Evolutionary conservation across 2,113 vertebrate species (phyloP).

Genomic region (Bujurquina vittata): DNA sequence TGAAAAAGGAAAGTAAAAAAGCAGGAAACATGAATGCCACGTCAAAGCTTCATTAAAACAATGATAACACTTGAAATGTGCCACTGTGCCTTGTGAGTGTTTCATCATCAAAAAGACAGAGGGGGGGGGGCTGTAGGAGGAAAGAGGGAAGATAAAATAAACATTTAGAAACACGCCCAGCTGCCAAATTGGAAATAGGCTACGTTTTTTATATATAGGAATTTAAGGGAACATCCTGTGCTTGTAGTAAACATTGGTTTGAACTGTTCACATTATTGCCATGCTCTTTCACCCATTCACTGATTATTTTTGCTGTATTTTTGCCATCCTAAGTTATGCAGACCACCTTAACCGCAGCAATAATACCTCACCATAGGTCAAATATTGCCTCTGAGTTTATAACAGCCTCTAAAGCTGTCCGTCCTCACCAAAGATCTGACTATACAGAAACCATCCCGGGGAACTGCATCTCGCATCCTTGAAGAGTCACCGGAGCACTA

Average conservation of each 20-base stretch:
- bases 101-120: conserved; percentile 66
- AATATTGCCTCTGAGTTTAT: conserved; percentile 29
- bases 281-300: conserved; percentile 8
- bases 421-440: conserved; percentile 19
- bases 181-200: conserved; percentile 4
- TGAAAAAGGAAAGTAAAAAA: conserved; percentile 56
- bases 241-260: background rate
- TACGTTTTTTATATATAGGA: background rate
- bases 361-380: conserved; percentile 45
- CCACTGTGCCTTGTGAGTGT: conserved; percentile 46
- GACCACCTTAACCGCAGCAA: conserved; percentile 48
- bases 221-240: background rate
- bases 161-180: conserved; percentile 4
- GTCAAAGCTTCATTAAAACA: conserved; percentile 70
- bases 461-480: conserved; percentile 51
- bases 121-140: background rate
- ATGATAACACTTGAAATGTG: conserved; percentile 67
- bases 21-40: conserved; percentile 60
- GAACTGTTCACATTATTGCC: conserved; percentile 6
- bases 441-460: conserved; percentile 21
- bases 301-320: conserved; percentile 42
- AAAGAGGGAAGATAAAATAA: conserved; percentile 27
- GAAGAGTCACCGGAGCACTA: conserved; percentile 36
- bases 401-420: conserved; percentile 26
- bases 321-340: conserved; percentile 46